Evolutionary conservation across 2,888 invertebrate genomes (phyloP).

Genomic region (Galerucella calmariensis): DNA sequence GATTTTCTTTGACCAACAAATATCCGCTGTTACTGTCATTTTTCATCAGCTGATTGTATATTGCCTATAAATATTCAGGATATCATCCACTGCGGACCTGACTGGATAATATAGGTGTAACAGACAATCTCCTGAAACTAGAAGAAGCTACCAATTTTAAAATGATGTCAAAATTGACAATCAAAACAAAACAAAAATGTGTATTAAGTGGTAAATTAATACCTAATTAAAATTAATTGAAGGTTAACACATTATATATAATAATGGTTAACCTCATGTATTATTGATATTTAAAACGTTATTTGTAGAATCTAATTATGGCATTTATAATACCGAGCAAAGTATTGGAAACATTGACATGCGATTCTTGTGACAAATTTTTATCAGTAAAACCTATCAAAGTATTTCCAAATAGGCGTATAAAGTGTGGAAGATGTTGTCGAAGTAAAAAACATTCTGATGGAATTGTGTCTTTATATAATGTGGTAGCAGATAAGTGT

Average conservation of each 20-base stretch:
- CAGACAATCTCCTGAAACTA: too few species aligned
- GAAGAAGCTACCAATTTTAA: too few species aligned
- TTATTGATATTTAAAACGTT: not conserved
- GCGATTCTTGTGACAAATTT: constrained; percentile 38
- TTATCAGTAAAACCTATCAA: constrained; percentile 39
- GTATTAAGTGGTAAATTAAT: too few species aligned
- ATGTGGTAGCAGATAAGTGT: constrained; percentile 32
- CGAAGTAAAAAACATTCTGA: constrained; percentile 33
- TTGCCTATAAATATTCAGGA: not conserved
- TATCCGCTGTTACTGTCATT: constrained; percentile 21
- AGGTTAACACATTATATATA: not conserved
- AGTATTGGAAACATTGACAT: constrained; percentile 33
- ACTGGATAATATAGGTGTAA: too few species aligned
- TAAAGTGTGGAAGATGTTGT: constrained; percentile 42
- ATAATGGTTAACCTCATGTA: too few species aligned
- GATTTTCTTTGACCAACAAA: constrained; percentile 21
- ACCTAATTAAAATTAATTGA: not conserved
- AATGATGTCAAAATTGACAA: too few species aligned
- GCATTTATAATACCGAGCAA: constrained; percentile 37
- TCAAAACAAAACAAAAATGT: too few species aligned
- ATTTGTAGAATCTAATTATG: constrained; percentile 26
- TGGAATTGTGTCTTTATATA: constrained; percentile 32
- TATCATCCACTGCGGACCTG: not conserved
- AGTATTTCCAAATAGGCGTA: constrained; percentile 36
- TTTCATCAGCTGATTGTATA: constrained; percentile 15